Conservation (phyloP, 2,888 invertebrate species). For the Scrobipalpa atriplicella region DNA sequence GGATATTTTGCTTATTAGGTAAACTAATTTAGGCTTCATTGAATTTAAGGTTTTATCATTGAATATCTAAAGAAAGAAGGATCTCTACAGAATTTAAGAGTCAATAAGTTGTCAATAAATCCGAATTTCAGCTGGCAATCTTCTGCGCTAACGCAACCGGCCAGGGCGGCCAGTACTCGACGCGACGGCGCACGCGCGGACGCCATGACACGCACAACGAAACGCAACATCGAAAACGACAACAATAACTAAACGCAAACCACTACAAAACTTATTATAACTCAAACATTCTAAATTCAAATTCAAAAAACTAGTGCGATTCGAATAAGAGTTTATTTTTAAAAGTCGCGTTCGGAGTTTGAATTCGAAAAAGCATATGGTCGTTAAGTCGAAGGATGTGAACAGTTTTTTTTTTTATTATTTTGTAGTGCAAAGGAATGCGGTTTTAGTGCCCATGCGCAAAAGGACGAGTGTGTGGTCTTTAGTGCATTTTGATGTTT, state of each 20-base stretch:
- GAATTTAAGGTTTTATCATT: not conserved
- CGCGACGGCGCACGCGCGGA: constrained; percentile 70
- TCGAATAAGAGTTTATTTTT: constrained; percentile 29
- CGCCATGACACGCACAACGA: constrained; percentile 74
- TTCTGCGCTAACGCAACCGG: constrained; percentile 51
- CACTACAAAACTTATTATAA: constrained; percentile 34
- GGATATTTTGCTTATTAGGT: not conserved
- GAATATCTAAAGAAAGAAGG: not conserved
- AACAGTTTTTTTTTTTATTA: constrained; percentile 50
- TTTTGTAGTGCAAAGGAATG: constrained; percentile 62
- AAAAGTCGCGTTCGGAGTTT: constrained; percentile 32
- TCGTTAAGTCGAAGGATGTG: constrained; percentile 64
- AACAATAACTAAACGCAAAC: constrained; percentile 54
- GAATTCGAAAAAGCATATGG: constrained; percentile 48
- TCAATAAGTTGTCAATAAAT: not conserved
- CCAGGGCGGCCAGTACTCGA: constrained; percentile 53
- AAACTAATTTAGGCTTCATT: not conserved
- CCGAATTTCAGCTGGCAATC: constrained; percentile 26
- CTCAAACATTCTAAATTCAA: constrained; percentile 44
- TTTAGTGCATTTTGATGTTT: constrained; percentile 56
- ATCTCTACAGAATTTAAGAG: not conserved
- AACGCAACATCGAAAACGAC: constrained; percentile 56
- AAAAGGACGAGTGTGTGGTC: constrained; percentile 67
- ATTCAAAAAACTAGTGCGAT: constrained; percentile 28
- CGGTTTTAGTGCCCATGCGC: constrained; percentile 63